Percentiles rank a stretch among this genome's conserved stretches.
Evolutionary conservation across 2,113 vertebrate genomes (phyloP).

Genomic region (Poecile atricapillus): DNA sequence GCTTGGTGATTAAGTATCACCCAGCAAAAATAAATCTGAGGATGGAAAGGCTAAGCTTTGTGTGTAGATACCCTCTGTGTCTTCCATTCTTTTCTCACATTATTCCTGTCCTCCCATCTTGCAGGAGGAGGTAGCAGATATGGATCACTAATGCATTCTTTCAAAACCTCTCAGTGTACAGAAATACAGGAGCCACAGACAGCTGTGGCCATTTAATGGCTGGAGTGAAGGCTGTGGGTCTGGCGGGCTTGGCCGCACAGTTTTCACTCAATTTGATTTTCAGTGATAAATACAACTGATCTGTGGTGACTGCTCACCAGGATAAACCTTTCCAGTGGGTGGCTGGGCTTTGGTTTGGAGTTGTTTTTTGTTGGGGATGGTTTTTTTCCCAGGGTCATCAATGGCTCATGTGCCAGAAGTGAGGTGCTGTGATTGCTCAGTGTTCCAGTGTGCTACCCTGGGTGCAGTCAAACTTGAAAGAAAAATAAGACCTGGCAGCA

Average conservation of each 20-base stretch:
- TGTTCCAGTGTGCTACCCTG: not conserved
- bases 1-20: not conserved
- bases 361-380: not conserved
- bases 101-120: not conserved
- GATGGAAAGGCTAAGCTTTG: not conserved
- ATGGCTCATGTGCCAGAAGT: not conserved
- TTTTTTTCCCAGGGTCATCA: not conserved
- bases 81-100: not conserved
- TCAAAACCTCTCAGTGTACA: not conserved
- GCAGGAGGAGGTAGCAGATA: not conserved
- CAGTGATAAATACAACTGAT: not conserved
- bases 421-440: not conserved
- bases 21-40: not conserved
- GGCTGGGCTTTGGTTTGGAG: not conserved
- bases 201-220: not conserved
- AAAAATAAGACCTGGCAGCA: not conserved
- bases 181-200: not conserved
- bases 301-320: not conserved
- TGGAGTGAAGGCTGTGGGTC: not conserved
- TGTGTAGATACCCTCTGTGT: not conserved
- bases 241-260: not conserved
- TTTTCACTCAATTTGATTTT: not conserved
- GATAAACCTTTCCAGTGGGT: not conserved
- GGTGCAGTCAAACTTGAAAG: not conserved
- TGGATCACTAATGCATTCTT: not conserved